A percentile compares a stretch with the other conserved stretches of the same genome.
These are phyloP conservation scores for Thaumetopoea pityocampa DNA, from an alignment of 1,140 invertebrate species.

Conservation along the genomic window DNA sequence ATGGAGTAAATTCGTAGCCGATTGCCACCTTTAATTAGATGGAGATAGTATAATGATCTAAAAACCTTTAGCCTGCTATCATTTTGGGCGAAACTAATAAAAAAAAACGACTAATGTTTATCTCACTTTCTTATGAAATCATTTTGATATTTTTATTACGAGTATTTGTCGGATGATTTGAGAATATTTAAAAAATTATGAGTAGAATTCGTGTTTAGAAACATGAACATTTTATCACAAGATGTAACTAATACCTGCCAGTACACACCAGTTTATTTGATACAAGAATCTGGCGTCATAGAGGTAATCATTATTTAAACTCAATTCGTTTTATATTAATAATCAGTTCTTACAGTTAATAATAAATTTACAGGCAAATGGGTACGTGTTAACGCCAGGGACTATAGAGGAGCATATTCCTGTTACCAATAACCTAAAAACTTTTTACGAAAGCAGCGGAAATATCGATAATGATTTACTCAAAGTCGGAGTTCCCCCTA, in stretches of 20 bases:
- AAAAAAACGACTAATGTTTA: too few relatives aligned
- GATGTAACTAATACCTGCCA: conserved; percentile 56
- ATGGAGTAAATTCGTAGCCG: too few relatives aligned
- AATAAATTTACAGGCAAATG: conserved; percentile 48
- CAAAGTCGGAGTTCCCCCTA: not conserved
- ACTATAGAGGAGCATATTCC: conserved; percentile 37
- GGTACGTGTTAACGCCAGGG: conserved; percentile 44
- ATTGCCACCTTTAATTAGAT: too few relatives aligned
- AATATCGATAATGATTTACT: conserved; percentile 56
- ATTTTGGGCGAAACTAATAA: too few relatives aligned
- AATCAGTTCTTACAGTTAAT: not conserved
- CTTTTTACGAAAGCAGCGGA: conserved; percentile 68
- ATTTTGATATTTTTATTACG: too few relatives aligned
- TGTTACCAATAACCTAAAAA: conserved; percentile 55
- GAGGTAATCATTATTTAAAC: conserved; percentile 40
- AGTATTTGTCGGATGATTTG: too few relatives aligned
- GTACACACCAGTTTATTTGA: conserved; percentile 61
- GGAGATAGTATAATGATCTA: too few relatives aligned
- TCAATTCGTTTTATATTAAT: conserved; percentile 6
- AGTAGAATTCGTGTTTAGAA: conserved; percentile 3
- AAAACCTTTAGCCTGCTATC: too few relatives aligned
- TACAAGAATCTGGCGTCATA: conserved; percentile 48
- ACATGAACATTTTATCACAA: conserved; percentile 14
- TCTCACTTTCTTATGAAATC: too few relatives aligned
- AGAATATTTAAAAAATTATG: too few relatives aligned